phyloP scores from a whole-genome alignment of 1,140 invertebrate genomes.

The Atta cephalotes region DNA sequence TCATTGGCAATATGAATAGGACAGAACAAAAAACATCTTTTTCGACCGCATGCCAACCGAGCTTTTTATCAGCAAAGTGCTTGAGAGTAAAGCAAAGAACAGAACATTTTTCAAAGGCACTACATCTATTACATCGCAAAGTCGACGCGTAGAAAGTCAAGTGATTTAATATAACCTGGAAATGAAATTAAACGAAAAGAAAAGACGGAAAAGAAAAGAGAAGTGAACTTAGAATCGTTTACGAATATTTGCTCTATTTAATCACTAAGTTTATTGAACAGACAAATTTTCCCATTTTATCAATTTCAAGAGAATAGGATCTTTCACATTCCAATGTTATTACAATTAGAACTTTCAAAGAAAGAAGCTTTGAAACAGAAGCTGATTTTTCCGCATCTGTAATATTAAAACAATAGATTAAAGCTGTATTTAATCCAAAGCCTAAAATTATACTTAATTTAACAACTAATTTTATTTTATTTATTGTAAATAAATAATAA shows the following conservation, averaged over 20 bases:
- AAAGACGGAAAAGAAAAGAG: background rate
- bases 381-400: background rate
- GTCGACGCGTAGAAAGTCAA: background rate
- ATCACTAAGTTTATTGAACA: constrained; percentile 7
- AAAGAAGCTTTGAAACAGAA: background rate
- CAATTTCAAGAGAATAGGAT: constrained; percentile 11
- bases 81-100: constrained; percentile 29
- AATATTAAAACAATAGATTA: constrained; percentile 6
- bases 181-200: constrained; percentile 33
- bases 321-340: background rate
- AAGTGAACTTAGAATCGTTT: background rate
- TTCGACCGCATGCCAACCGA: background rate
- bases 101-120: constrained; percentile 30
- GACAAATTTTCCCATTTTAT: constrained; percentile 14
- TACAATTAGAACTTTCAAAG: background rate
- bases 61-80: constrained; percentile 13
- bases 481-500: background rate
- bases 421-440: background rate
- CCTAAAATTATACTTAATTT: background rate
- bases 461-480: background rate
- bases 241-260: constrained; percentile 26
- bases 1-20: background rate
- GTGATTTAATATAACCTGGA: constrained; percentile 19
- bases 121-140: constrained; percentile 42
- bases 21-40: background rate